Conservation (phyloP, 2,888 invertebrate species). For the Euzetes globulus region DNA sequence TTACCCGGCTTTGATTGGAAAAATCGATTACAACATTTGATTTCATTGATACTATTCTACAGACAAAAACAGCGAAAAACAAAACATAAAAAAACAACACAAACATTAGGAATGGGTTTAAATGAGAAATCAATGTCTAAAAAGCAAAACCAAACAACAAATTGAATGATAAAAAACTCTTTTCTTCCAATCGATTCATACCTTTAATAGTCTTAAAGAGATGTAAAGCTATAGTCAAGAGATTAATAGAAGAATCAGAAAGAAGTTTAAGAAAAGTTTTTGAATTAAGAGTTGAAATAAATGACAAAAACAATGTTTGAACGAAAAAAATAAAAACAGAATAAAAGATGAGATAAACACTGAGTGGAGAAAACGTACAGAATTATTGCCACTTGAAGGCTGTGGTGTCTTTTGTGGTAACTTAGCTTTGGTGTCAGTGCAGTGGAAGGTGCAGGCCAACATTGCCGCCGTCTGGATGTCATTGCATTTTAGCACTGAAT, state of each 20-base stretch:
- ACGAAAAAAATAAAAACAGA: neutral
- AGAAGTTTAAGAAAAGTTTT: neutral
- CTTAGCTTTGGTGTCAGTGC: slow-evolving; percentile 16
- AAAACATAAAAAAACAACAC: neutral
- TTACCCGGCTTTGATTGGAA: slow-evolving; percentile 56
- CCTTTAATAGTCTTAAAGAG: slow-evolving; percentile 24
- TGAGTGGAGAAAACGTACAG: neutral
- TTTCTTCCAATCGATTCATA: neutral
- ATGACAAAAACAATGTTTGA: neutral
- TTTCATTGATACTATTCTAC: neutral
- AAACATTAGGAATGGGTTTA: neutral
- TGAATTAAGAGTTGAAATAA: neutral
- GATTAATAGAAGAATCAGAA: neutral
- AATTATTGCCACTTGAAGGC: slow-evolving; percentile 16
- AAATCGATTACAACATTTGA: neutral
- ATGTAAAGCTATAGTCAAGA: slow-evolving; percentile 9
- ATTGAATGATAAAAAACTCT: neutral
- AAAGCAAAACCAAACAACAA: neutral
- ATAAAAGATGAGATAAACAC: neutral
- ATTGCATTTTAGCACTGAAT: slow-evolving; percentile 52
- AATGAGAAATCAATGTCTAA: neutral
- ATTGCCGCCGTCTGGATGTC: slow-evolving; percentile 92
- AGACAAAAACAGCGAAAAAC: neutral
- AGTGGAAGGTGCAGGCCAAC: slow-evolving; percentile 70
- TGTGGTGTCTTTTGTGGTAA: neutral